Percentiles rank a stretch among this genome's conserved stretches.
Conservation (phyloP, 37 sponge, comb jelly and placozoan species). For the Axinella damicornis region DNA sequence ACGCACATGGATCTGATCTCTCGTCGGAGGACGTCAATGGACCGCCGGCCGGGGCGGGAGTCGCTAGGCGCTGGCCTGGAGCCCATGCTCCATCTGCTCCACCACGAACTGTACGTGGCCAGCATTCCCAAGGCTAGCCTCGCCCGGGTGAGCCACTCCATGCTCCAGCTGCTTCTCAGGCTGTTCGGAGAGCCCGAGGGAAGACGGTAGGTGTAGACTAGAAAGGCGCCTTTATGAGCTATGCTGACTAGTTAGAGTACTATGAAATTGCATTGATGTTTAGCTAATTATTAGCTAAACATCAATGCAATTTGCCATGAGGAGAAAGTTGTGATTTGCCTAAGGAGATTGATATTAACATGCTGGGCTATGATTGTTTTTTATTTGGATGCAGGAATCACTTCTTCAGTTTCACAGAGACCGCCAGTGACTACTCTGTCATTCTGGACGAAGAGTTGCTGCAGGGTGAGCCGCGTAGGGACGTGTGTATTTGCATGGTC, state of each 20-base stretch:
- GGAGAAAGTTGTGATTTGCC: too few relatives aligned
- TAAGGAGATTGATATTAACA: too few relatives aligned
- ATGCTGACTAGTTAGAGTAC: too few relatives aligned
- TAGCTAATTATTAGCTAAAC: too few relatives aligned
- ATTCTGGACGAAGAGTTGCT: conserved; percentile 58
- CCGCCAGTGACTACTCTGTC: conserved; percentile 48
- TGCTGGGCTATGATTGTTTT: too few relatives aligned
- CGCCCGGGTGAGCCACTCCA: conserved; percentile 38
- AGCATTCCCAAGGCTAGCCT: conserved; percentile 42
- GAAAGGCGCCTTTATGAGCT: too few relatives aligned
- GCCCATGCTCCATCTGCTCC: conserved; percentile 46
- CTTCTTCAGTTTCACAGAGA: conserved; percentile 77
- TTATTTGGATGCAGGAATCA: conserved; percentile 47
- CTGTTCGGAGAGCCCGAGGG: conserved; percentile 37
- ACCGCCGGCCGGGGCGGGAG: neutral
- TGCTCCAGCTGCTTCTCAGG: conserved; percentile 51
- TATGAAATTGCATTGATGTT: too few relatives aligned
- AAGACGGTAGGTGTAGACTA: conserved; percentile 45
- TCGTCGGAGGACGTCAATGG: neutral
- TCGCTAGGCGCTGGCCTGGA: conserved; percentile 12
- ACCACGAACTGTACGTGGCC: conserved; percentile 55
- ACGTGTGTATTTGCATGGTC: too few relatives aligned
- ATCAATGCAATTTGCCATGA: too few relatives aligned
- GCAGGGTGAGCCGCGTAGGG: conserved; percentile 24
- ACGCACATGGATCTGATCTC: neutral